Conservation (phyloP, 2,113 vertebrate genomes). For the Osmerus eperlanus region DNA sequence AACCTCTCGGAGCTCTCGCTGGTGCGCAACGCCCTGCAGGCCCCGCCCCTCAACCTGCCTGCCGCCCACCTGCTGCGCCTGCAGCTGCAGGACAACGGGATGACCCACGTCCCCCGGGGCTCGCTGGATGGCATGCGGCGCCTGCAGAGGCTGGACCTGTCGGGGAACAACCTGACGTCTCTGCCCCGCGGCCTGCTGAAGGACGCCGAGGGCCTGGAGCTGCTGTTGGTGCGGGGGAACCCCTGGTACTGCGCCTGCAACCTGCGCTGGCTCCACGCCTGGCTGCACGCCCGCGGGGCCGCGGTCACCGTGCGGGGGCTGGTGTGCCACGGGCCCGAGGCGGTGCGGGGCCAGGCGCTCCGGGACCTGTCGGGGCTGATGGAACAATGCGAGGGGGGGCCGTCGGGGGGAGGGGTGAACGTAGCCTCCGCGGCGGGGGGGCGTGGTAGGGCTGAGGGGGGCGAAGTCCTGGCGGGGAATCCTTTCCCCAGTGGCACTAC, state of each 20-base stretch:
- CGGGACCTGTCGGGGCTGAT: conserved; percentile 83
- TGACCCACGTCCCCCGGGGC: conserved; percentile 85
- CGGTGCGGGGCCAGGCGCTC: conserved; percentile 81
- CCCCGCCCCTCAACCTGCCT: conserved; percentile 85
- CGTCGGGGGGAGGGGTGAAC: conserved; percentile 58
- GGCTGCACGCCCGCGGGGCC: conserved; percentile 79
- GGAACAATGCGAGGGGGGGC: conserved; percentile 82
- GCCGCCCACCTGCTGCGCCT: conserved; percentile 80
- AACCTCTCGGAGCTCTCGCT: conserved; percentile 92
- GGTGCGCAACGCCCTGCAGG: conserved; percentile 88
- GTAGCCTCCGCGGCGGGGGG: conserved; percentile 44
- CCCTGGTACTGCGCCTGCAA: conserved; percentile 94
- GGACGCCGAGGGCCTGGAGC: conserved; percentile 81
- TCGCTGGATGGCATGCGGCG: conserved; percentile 80
- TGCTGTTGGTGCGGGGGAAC: conserved; percentile 85
- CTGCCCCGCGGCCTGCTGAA: conserved; percentile 86
- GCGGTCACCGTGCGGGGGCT: conserved; percentile 86
- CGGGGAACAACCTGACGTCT: conserved; percentile 92
- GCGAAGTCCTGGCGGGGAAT: conserved; percentile 57
- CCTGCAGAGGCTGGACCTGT: conserved; percentile 84
- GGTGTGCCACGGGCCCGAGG: conserved; percentile 86
- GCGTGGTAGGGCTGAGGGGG: conserved; percentile 49
- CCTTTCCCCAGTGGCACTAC: conserved; percentile 71
- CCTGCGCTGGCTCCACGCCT: conserved; percentile 89
- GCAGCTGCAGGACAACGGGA: conserved; percentile 90